A percentile compares a stretch with the other conserved stretches of the same genome.
These are phyloP conservation scores for Lithodes maja DNA, from an alignment of 2,888 invertebrate species.

Conservation along the genomic window DNA sequence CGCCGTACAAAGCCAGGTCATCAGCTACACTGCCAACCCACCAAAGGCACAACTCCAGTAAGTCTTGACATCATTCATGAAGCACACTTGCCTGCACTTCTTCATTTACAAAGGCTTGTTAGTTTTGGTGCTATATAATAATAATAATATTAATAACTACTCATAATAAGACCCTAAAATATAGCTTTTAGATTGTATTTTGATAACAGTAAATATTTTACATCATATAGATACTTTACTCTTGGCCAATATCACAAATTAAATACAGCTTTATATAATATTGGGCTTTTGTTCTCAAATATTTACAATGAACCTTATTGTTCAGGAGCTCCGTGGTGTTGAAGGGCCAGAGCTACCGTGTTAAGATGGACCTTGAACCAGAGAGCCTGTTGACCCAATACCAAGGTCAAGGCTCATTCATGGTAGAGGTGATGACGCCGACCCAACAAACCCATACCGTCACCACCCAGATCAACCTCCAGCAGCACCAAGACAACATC, in stretches of 20 bases:
- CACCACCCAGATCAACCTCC: not conserved
- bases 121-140: too few species aligned
- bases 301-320: not conserved
- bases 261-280: too few species aligned
- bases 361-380: conserved; percentile 1
- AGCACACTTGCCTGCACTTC: not conserved
- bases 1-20: not conserved
- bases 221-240: not conserved
- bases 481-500: not conserved
- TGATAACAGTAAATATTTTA: not conserved
- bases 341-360: conserved; percentile 5
- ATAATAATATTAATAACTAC: too few species aligned
- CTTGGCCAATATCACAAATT: too few species aligned
- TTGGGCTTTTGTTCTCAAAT: not conserved
- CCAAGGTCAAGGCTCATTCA: not conserved
- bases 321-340: not conserved
- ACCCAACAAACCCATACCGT: not conserved
- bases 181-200: not conserved
- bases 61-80: not conserved
- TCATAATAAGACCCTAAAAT: too few species aligned
- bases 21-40: not conserved
- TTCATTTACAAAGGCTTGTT: too few species aligned
- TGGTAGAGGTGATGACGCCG: not conserved
- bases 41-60: conserved; percentile 8
- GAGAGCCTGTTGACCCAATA: not conserved